Percentiles rank a stretch among this genome's conserved stretches.
These are phyloP conservation scores for Tetramorium bicarinatum DNA, from an alignment of 2,888 invertebrate species.

Conservation along the genomic window DNA sequence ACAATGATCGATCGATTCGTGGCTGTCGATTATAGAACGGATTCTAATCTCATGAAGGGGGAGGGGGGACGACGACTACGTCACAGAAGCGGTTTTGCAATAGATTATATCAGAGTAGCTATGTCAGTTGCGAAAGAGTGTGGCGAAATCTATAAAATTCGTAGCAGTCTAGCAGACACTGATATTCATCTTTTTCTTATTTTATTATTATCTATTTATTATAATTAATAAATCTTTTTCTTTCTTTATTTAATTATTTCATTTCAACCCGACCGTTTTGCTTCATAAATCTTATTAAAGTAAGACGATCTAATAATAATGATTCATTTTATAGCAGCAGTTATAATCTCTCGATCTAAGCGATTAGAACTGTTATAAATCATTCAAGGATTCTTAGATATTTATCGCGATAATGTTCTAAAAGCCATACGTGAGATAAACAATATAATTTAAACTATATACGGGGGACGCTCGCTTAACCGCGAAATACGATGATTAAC, in stretches of 20 bases:
- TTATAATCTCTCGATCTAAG: neutral
- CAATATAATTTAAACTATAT: conserved; percentile 38
- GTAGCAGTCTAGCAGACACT: neutral
- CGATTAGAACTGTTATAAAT: neutral
- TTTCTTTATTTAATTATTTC: neutral
- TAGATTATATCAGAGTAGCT: neutral
- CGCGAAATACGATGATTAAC: conserved; percentile 34
- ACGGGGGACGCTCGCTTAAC: neutral
- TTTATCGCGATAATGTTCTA: neutral
- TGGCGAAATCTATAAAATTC: neutral
- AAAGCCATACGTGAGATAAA: neutral
- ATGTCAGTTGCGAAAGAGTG: neutral
- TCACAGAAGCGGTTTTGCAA: conserved; percentile 22
- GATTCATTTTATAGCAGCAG: neutral
- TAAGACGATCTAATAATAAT: conserved; percentile 7
- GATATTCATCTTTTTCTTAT: neutral
- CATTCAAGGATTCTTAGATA: neutral
- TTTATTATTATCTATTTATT: neutral
- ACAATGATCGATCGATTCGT: conserved; percentile 46
- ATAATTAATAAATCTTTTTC: neutral
- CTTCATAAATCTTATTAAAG: neutral
- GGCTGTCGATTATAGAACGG: conserved; percentile 41
- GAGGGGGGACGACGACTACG: neutral
- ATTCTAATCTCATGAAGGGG: conserved; percentile 47
- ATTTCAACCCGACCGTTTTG: neutral